phyloP scores from a whole-genome alignment of 1,140 invertebrate genomes.

The Drosophila serrata region DNA sequence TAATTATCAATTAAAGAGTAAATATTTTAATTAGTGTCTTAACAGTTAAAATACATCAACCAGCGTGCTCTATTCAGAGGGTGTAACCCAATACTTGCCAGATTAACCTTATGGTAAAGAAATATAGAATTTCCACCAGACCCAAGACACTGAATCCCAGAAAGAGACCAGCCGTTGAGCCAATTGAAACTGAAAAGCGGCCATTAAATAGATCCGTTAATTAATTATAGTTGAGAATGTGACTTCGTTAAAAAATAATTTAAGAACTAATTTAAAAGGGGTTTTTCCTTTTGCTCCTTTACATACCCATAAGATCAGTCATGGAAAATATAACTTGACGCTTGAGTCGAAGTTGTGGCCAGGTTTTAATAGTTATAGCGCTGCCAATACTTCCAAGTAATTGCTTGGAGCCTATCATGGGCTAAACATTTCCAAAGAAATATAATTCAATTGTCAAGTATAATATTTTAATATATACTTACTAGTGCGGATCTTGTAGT shows the following conservation, averaged over 20 bases:
- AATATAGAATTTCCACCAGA: constrained; percentile 89
- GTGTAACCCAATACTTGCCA: constrained; percentile 86
- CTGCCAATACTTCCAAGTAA: constrained; percentile 68
- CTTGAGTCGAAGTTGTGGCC: constrained; percentile 68
- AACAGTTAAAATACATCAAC: neutral
- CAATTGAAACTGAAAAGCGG: constrained; percentile 87
- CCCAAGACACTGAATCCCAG: constrained; percentile 90
- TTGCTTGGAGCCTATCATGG: constrained; percentile 57
- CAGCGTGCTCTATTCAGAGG: constrained; percentile 29
- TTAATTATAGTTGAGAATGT: neutral
- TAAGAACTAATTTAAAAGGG: neutral
- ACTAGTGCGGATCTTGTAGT: constrained; percentile 50
- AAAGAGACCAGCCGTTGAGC: constrained; percentile 90
- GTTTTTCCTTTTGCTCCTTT: neutral
- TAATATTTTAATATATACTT: neutral
- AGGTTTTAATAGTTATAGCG: constrained; percentile 56
- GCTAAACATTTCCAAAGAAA: constrained; percentile 16
- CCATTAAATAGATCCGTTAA: neutral
- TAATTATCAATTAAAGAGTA: neutral
- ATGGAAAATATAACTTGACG: constrained; percentile 81
- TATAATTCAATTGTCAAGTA: neutral
- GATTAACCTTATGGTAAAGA: constrained; percentile 87
- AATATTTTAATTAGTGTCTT: neutral
- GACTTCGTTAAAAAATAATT: neutral
- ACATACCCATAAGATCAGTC: constrained; percentile 78